phyloP scores from a whole-genome alignment of 2,888 invertebrate genomes.

The Beris chalybata region DNA sequence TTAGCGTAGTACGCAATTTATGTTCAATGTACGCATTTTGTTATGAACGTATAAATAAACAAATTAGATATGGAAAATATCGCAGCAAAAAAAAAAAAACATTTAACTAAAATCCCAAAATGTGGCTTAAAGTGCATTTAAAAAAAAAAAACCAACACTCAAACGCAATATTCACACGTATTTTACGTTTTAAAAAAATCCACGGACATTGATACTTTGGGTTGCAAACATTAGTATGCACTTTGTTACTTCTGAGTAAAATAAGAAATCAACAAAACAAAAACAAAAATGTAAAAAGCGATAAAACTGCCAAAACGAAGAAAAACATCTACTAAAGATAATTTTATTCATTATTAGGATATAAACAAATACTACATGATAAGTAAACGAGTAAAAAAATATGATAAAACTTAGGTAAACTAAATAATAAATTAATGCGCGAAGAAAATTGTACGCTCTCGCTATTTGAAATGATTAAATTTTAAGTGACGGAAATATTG shows the following conservation, averaged over 20 bases:
- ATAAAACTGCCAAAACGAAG: constrained; percentile 24
- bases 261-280: constrained; percentile 3
- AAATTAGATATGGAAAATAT: neutral
- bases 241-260: constrained; percentile 6
- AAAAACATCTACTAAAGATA: constrained; percentile 1
- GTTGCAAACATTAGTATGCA: neutral
- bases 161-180: neutral
- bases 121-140: constrained; percentile 25
- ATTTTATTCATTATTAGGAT: constrained; percentile 1
- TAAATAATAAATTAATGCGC: neutral
- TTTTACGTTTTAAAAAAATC: neutral
- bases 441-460: neutral
- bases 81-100: neutral
- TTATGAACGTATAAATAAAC: neutral
- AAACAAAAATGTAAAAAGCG: constrained; percentile 18
- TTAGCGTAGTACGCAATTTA: neutral
- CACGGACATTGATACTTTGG: neutral
- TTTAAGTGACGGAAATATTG: neutral
- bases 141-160: constrained; percentile 1
- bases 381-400: constrained; percentile 9
- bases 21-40: neutral
- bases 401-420: neutral
- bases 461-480: no score
- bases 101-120: constrained; percentile 15
- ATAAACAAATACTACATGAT: neutral